These are phyloP conservation scores for Standfussiana lucernea DNA, from an alignment of 2,888 invertebrate species.

Conservation along the genomic window DNA sequence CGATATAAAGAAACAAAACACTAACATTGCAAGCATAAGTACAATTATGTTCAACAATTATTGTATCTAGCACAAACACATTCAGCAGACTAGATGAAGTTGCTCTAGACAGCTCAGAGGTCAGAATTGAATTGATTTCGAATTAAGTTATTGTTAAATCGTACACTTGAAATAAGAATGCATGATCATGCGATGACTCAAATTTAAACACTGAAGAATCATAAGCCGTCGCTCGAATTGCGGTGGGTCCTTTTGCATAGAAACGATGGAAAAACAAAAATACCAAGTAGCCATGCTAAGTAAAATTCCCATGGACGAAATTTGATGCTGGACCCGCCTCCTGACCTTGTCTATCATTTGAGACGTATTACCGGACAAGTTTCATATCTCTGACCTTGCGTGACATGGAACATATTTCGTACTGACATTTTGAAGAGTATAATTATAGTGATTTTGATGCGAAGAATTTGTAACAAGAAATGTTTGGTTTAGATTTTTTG, in stretches of 20 bases:
- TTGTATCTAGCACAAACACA: background rate
- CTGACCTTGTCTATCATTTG: constrained; percentile 43
- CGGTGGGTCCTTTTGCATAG: background rate
- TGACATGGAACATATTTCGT: constrained; percentile 45
- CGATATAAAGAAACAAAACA: constrained; percentile 14
- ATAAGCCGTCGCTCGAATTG: no score
- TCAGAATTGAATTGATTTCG: background rate
- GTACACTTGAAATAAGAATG: background rate
- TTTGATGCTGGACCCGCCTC: constrained; percentile 19
- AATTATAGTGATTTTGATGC: constrained; percentile 37
- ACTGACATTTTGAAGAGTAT: constrained; percentile 39
- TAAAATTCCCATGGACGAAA: constrained; percentile 30
- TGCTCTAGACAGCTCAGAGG: background rate
- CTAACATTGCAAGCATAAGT: background rate
- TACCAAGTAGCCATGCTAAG: background rate
- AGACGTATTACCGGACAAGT: constrained; percentile 40
- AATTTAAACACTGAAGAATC: background rate
- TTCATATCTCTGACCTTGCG: constrained; percentile 52
- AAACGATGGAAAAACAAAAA: background rate
- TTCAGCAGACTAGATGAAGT: background rate
- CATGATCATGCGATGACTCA: background rate
- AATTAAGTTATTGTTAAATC: background rate
- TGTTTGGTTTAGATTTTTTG: constrained; percentile 28
- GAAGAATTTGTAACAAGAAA: constrained; percentile 37
- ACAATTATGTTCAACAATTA: constrained; percentile 1